These are phyloP conservation scores for Cephalopterus ornatus DNA, from an alignment of 2,113 vertebrate species.

Conservation along the genomic window DNA sequence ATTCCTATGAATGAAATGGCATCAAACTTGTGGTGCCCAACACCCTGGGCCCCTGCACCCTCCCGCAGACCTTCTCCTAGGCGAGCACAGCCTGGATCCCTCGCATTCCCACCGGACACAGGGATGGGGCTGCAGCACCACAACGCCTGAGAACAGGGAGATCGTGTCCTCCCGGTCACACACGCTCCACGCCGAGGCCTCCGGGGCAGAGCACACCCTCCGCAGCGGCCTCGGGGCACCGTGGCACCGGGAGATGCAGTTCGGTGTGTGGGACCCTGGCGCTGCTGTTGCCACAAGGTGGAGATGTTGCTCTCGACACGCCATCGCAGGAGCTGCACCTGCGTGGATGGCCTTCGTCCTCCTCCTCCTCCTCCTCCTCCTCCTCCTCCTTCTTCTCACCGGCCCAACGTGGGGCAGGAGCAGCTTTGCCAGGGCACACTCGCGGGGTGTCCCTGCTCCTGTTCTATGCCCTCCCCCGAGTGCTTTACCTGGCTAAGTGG, in stretches of 20 bases:
- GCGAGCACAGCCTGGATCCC: no score
- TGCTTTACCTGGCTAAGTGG: not conserved
- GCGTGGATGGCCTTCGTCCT: not conserved
- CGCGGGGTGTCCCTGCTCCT: not conserved
- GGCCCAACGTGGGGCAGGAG: not conserved
- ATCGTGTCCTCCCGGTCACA: not conserved
- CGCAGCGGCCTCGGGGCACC: accelerated
- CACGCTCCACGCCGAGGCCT: accelerated
- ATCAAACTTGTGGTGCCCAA: not conserved
- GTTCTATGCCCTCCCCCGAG: accelerated
- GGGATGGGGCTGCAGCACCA: accelerated
- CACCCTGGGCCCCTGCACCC: not conserved
- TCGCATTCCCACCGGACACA: accelerated
- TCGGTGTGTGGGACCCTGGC: accelerated
- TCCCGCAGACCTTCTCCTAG: not conserved
- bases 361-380: not conserved
- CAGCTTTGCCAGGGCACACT: not conserved
- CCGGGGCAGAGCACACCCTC: accelerated
- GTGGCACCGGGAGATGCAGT: accelerated
- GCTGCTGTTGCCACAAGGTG: slow-evolving; percentile 13
- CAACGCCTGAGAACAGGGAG: accelerated
- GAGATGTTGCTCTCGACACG: not conserved
- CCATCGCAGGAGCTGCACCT: not conserved
- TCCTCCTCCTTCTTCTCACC: not conserved
- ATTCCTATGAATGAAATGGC: accelerated